phyloP scores from a whole-genome alignment of 2,113 vertebrate species.

The Thermophis baileyi region DNA sequence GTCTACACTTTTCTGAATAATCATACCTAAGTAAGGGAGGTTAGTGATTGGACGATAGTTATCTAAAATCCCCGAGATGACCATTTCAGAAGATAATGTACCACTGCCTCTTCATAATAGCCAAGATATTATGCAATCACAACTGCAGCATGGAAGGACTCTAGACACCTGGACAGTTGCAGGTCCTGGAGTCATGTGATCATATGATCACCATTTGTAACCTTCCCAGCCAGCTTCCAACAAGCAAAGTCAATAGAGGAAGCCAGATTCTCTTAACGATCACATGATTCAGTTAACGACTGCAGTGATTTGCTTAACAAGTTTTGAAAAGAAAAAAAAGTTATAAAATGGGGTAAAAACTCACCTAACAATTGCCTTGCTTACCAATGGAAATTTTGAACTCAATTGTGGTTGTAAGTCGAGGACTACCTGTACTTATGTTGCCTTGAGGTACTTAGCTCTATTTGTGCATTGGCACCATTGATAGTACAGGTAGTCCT shows the following conservation, averaged over 20 bases:
- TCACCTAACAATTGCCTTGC: neutral
- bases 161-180: neutral
- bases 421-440: neutral
- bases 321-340: neutral
- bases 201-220: neutral
- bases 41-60: neutral
- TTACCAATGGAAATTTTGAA: neutral
- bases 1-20: neutral
- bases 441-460: neutral
- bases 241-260: neutral
- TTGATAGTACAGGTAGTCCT: neutral
- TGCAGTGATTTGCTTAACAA: neutral
- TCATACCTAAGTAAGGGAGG: neutral
- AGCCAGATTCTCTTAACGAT: neutral
- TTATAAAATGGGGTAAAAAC: neutral
- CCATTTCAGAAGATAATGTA: neutral
- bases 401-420: neutral
- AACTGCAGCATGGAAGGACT: neutral
- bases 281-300: neutral
- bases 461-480: neutral
- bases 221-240: neutral
- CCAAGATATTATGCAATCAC: neutral
- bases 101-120: neutral
- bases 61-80: neutral
- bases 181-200: neutral